A percentile compares a stretch with the other conserved stretches of the same genome.
These are phyloP conservation scores for Athene cunicularia DNA, from an alignment of 2,113 vertebrate species.

Conservation along the genomic window DNA sequence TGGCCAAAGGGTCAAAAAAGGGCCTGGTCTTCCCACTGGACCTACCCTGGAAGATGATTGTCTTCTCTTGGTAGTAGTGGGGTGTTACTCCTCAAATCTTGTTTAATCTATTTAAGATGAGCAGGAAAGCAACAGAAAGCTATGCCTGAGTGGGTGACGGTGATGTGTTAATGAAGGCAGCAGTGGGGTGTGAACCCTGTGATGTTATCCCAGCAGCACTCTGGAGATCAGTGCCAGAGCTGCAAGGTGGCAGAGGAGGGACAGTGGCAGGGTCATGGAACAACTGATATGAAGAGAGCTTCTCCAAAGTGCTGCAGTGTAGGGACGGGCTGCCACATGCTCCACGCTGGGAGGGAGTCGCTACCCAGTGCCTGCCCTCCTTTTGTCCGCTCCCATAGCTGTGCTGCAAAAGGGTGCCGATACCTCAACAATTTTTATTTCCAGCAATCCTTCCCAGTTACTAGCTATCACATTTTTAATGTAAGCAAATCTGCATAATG, in stretches of 20 bases:
- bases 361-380: not conserved
- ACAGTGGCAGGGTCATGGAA: not conserved
- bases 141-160: not conserved
- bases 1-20: not conserved
- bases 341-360: not conserved
- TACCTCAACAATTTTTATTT: not conserved
- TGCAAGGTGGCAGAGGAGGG: not conserved
- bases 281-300: not conserved
- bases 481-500: not conserved
- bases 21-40: not conserved
- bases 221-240: not conserved
- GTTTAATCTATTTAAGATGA: not conserved
- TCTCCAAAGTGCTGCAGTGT: not conserved
- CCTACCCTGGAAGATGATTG: not conserved
- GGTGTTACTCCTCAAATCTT: not conserved
- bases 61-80: not conserved
- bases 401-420: not conserved
- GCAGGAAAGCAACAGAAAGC: not conserved
- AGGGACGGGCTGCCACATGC: not conserved
- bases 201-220: not conserved
- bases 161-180: not conserved
- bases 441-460: not conserved
- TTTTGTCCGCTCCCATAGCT: not conserved
- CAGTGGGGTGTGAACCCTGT: accelerated
- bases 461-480: not conserved